phyloP scores from a whole-genome alignment of 2,797 vertebrate species.

The Hozukius guyotensis region DNA sequence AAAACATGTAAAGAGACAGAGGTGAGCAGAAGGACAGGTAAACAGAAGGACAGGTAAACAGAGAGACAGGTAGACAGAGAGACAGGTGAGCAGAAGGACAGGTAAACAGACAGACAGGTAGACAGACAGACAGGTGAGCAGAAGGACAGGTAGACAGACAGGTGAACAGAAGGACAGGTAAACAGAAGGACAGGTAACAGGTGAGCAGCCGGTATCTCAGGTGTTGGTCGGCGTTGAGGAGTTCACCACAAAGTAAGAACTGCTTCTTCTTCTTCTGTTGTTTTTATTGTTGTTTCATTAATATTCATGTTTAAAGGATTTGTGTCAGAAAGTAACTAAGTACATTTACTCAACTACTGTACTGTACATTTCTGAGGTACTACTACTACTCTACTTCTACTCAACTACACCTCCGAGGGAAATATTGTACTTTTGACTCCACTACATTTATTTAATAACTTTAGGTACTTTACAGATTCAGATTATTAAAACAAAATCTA shows the following conservation, averaged over 20 bases:
- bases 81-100: neutral
- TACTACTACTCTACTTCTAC: too few species aligned
- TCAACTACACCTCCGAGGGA: too few species aligned
- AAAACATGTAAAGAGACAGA: neutral
- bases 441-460: too few species aligned
- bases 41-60: neutral
- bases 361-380: too few species aligned
- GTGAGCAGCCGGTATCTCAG: neutral
- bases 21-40: too few species aligned
- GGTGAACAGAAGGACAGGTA: neutral
- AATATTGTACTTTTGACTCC: too few species aligned
- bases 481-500: too few species aligned
- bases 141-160: too few species aligned
- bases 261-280: neutral
- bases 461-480: too few species aligned
- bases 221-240: neutral
- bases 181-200: neutral
- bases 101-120: too few species aligned
- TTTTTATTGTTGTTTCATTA: neutral
- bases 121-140: too few species aligned
- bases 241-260: slow-evolving; percentile 1
- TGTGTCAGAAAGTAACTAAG: neutral
- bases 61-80: neutral
- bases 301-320: neutral
- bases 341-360: neutral